These are phyloP conservation scores for Mastomys coucha DNA, from an alignment of 2,113 vertebrate species.

Conservation along the genomic window DNA sequence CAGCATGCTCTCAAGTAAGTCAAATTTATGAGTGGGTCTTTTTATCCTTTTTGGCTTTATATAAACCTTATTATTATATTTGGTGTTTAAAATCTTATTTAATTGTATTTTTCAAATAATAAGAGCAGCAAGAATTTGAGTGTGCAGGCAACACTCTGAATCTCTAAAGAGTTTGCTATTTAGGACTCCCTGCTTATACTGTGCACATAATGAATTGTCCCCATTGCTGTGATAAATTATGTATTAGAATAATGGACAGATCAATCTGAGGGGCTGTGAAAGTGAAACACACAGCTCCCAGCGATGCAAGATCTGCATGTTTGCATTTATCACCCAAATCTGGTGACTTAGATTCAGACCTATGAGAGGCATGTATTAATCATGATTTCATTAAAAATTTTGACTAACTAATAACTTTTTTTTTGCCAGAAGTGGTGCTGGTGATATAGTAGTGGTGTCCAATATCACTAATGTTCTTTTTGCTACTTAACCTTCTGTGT, in stretches of 20 bases:
- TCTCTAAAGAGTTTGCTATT: constrained; percentile 75
- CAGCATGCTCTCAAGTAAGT: constrained; percentile 48
- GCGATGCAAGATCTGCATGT: constrained; percentile 83
- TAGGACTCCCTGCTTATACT: constrained; percentile 80
- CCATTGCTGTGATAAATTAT: constrained; percentile 87
- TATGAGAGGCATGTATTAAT: constrained; percentile 89
- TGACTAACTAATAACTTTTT: constrained; percentile 86
- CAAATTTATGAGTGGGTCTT: background rate
- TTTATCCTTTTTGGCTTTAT: constrained; percentile 11
- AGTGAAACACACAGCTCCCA: constrained; percentile 84
- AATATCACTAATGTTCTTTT: constrained; percentile 78
- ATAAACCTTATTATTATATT: background rate
- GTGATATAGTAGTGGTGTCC: constrained; percentile 83
- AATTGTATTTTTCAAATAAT: constrained; percentile 10
- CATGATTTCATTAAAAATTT: constrained; percentile 88
- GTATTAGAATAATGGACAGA: constrained; percentile 88
- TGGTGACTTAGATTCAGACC: constrained; percentile 87
- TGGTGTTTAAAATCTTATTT: constrained; percentile 5
- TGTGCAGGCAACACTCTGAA: constrained; percentile 57
- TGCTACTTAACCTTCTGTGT: constrained; percentile 81
- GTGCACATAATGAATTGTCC: constrained; percentile 84
- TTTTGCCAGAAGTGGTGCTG: constrained; percentile 85
- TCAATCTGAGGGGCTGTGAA: constrained; percentile 84
- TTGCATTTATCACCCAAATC: constrained; percentile 87
- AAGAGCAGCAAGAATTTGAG: constrained; percentile 52